Base-by-base conservation (phyloP, 2,113 vertebrate genomes). In the Xiphophorus hellerii region DNA sequence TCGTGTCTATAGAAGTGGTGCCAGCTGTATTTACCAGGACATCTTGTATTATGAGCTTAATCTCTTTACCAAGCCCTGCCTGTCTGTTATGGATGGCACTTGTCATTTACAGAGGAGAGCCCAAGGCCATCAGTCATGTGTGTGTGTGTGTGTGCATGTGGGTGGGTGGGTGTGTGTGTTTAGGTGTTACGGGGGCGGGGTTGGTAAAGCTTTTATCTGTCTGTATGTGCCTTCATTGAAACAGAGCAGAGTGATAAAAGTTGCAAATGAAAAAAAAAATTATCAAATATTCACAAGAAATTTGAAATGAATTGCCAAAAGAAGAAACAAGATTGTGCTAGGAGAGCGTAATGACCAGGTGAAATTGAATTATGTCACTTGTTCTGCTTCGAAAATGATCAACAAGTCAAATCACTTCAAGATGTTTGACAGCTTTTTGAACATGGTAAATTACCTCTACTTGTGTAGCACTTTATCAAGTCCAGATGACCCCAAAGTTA, bases 1-100 rank as follows among this genome's bases (percentile, higher is more conserved):
- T 77, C 62, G 62, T 81, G 65, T 62, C 74, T 81, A 87, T 81
- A 87, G 88, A 88, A 77, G 3, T 67, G 84, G 89, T 88, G 89
- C 90, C 91, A 87, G 88, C 81, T 90, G 86, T 94, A 88, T 93
- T 93, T 93, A 90, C 90, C 79, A 75, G 84, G 84, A 90, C 80
- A 74, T 68, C 11, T 86, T 75, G 84, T 69, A 89, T 87, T 92
- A 89, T 82, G 83, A 87, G 88, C 76, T 17, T 93, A 94, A 94
- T 93, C 88, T 84, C 90, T 94, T 94, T 89, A 92, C 87, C 79
- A 82, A 84, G 87, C 83, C 81, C 75, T 74, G 86, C 82, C 80
- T 85, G 86, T 63, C 87, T 83, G 87, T 90, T 93, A 92, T 93
- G 88, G 91, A 94, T 93, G 90, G 85, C 85, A 88, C 84, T 94